These are phyloP conservation scores for Carduelis carduelis DNA, from an alignment of 2,797 vertebrate genomes.

Conservation along the genomic window DNA sequence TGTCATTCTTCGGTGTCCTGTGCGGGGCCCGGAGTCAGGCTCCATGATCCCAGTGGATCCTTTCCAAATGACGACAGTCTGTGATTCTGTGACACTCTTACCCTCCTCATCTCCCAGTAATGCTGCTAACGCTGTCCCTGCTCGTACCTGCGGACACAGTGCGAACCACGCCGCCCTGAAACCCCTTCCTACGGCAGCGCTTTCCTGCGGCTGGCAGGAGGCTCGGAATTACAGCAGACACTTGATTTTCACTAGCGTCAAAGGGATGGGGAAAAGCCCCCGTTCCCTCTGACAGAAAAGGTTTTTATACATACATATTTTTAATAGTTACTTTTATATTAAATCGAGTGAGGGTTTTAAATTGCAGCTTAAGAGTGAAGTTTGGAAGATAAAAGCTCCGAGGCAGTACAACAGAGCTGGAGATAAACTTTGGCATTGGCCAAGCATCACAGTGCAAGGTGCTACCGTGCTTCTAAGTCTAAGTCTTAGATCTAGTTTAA, in stretches of 20 bases:
- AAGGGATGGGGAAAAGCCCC: fast-evolving
- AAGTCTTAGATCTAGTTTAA: neutral
- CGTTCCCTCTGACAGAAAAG: fast-evolving
- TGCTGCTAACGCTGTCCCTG: neutral
- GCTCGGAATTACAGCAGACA: fast-evolving
- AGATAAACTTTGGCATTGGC: neutral
- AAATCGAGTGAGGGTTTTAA: neutral
- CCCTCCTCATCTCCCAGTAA: neutral
- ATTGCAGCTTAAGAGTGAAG: neutral
- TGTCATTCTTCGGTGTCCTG: too few relatives aligned
- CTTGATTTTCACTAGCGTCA: fast-evolving
- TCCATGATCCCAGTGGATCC: neutral
- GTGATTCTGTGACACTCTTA: fast-evolving
- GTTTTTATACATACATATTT: fast-evolving
- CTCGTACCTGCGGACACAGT: fast-evolving
- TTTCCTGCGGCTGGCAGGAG: fast-evolving
- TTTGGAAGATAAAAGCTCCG: fast-evolving
- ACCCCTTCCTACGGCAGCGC: fast-evolving
- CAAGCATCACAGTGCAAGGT: fast-evolving
- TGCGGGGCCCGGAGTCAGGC: neutral
- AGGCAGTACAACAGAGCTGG: fast-evolving
- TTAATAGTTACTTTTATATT: fast-evolving
- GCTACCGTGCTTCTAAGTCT: fast-evolving
- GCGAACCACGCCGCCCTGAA: fast-evolving
- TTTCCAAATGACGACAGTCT: fast-evolving